A percentile compares a stretch with the other conserved stretches of the same genome.
Evolutionary conservation across 2,888 invertebrate species (phyloP).

Genomic region (Drosophila incognita): DNA sequence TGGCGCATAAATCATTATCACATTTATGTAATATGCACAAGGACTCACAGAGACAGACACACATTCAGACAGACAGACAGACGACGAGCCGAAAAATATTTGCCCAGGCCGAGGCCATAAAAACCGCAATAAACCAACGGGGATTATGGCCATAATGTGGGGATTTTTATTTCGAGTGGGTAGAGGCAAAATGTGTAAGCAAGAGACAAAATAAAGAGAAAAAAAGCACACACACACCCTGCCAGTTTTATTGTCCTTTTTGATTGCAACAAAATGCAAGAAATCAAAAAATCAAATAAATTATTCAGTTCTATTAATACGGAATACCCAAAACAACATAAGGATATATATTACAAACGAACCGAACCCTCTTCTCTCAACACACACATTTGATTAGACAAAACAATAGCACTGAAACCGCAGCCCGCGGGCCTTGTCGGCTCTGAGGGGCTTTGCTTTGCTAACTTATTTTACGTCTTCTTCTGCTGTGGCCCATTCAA

Average conservation of each 20-base stretch:
- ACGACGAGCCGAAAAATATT: conserved; percentile 36
- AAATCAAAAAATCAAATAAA: conserved; percentile 83
- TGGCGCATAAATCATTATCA: conserved; percentile 76
- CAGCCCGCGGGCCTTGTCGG: conserved; percentile 27
- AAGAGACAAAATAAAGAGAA: conserved; percentile 17
- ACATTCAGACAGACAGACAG: conserved; percentile 23
- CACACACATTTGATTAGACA: conserved; percentile 54
- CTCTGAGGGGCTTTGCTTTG: background rate
- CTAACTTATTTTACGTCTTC: background rate
- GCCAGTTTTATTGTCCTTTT: conserved; percentile 69
- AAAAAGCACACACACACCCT: background rate
- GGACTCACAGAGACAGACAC: conserved; percentile 34
- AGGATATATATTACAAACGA: conserved; percentile 33
- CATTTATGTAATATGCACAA: conserved; percentile 76
- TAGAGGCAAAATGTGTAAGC: conserved; percentile 28
- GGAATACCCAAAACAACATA: conserved; percentile 42
- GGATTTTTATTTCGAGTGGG: conserved; percentile 54
- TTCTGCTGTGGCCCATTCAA: conserved; percentile 30
- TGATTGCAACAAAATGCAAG: conserved; percentile 63
- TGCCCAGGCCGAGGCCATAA: conserved; percentile 56
- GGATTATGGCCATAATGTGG: conserved; percentile 76
- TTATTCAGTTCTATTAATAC: conserved; percentile 70
- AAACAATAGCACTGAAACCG: conserved; percentile 38
- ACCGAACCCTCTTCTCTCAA: conserved; percentile 10
- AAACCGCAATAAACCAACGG: conserved; percentile 77